Base-by-base conservation (phyloP, 2,888 invertebrate species). In the Thumatha senex region DNA sequence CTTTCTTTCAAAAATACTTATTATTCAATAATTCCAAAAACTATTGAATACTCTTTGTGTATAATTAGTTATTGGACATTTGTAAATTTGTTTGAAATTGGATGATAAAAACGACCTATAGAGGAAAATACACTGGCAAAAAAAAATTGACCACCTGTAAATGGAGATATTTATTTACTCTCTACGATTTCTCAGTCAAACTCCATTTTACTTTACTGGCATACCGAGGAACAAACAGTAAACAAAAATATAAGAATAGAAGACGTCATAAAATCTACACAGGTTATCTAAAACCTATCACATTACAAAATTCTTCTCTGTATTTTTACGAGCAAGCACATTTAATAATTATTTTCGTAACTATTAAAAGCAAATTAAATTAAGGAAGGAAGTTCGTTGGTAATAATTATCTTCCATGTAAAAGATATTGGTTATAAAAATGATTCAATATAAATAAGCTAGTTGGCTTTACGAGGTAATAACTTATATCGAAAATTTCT, bases 401-500 rank as follows among this genome's bases (percentile, higher is more conserved):
- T 24, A 61, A 72, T 76, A 67, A 76, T 76, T 69, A 74, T 56
- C 58, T 65, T 51, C 62, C 59, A 67, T 63, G 68, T 70, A 74
- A 68, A 67, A 59, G 54, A 68, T 71, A 67, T 71, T 58, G 62
- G 67, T 64, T 66, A 69, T 72, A 74, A 76, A 72, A 64, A 59
- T 59, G 58, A 61, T 69, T 63, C 62, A 64, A 58, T 67, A 69
- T 72, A 75, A 73, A 72, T 74, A 75, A 72, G 68, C 66, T 64
- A 63, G 70, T 70, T 56, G 59, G 58, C 58, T 77, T 78, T 77
- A 77, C 64, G 73, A 71, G 48, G 63, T 63, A 63, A 70, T 74
- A 77, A 76, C 71, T 67, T 73, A 65, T 61, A 61, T 67, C 56
- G 58, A 67, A 69, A 67, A 67, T 70, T 63, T 66, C 61, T 68